Evolutionary conservation across 1,140 invertebrate genomes (phyloP).

Genomic region (Lucilia cuprina): DNA sequence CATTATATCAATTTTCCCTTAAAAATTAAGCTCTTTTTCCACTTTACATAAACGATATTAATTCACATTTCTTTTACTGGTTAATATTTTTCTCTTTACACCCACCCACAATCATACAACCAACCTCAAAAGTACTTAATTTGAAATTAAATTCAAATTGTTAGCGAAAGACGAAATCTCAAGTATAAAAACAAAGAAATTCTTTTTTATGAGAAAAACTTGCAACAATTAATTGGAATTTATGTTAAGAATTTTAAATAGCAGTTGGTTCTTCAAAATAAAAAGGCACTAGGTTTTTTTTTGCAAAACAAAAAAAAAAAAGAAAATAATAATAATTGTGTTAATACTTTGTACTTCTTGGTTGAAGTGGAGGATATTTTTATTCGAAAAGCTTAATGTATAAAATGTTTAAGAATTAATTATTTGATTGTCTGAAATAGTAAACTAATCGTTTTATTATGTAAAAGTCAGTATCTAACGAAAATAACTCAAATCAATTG

Average conservation of each 20-base stretch:
- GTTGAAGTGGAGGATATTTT: no score
- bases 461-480: not conserved
- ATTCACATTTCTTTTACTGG: not conserved
- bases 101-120: not conserved
- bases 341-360: not conserved
- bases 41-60: no score
- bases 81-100: not conserved
- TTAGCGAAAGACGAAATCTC: not conserved
- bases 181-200: not conserved
- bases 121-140: not conserved
- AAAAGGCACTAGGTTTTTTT: no score
- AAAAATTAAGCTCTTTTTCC: no score
- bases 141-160: slow-evolving; percentile 18
- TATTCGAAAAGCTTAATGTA: not conserved
- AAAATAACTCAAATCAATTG: not conserved
- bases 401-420: not conserved
- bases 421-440: not conserved
- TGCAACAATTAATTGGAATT: slow-evolving; percentile 8
- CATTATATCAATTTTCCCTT: no score
- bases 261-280: not conserved
- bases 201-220: not conserved
- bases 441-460: not conserved
- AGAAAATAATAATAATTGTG: no score
- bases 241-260: slow-evolving; percentile 16
- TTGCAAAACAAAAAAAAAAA: no score